phyloP scores from a whole-genome alignment of 1,140 invertebrate species.

The Diabrotica virgifera region DNA sequence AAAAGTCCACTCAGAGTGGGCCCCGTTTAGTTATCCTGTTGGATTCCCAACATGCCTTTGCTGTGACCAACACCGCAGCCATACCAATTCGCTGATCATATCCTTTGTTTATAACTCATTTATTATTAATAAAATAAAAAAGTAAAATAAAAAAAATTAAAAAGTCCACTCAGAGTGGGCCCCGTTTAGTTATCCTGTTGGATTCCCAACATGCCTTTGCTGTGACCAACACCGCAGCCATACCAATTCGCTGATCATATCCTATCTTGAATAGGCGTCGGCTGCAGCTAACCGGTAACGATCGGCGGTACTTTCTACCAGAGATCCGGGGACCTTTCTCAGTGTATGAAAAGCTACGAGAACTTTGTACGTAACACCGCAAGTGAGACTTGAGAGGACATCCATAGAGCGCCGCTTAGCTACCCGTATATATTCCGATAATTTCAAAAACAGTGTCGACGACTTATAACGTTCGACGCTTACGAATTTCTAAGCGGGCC shows the following conservation, averaged over 20 bases:
- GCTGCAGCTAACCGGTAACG: constrained; percentile 26
- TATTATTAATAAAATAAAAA: too few relatives aligned
- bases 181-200: constrained; percentile 34
- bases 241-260: constrained; percentile 24
- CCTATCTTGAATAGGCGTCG: constrained; percentile 16
- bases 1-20: too few relatives aligned
- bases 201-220: constrained; percentile 30
- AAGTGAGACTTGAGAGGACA: constrained; percentile 31
- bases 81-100: too few relatives aligned
- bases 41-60: too few relatives aligned
- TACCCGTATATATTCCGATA: background rate
- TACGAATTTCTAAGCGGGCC: too few relatives aligned
- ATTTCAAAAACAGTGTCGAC: background rate
- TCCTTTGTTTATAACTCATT: too few relatives aligned
- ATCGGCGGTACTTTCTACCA: constrained; percentile 38
- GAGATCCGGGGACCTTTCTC: constrained; percentile 39
- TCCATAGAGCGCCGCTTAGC: background rate
- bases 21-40: too few relatives aligned
- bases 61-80: too few relatives aligned
- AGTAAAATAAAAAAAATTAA: constrained; percentile 21
- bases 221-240: constrained; percentile 33
- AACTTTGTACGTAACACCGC: constrained; percentile 32
- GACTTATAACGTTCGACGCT: background rate
- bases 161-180: constrained; percentile 32
- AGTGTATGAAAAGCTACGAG: constrained; percentile 8